Base-by-base conservation (phyloP, 2,113 vertebrate genomes). In the Catagonus wagneri region DNA sequence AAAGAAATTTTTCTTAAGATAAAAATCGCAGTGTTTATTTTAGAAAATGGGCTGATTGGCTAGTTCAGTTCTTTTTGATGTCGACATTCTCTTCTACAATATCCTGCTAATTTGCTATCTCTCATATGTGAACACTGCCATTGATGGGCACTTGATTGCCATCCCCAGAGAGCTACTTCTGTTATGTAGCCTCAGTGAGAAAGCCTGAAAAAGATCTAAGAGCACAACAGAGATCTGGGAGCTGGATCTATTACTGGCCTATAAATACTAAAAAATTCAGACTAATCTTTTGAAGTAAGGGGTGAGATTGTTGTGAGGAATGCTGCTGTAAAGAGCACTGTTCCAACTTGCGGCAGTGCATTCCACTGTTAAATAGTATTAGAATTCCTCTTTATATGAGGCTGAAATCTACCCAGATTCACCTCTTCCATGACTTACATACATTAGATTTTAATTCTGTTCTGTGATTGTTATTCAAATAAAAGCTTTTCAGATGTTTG, bases 1-100 rank as follows among this genome's bases (percentile, higher is more conserved):
- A 87, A 66, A 39, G 50, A n/a, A 17, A 34, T 65, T 93, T 90
- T 90, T 95, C 5, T 79, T 39, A 94, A 76, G 32, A 34, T 13
- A 76, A 66, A 79, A 89, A 23, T 71, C 34, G 5, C 1, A 79
- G 7, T 65, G 19, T 89, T 68, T 32, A 32, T 71, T 84, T 94
- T 87, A 83, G 15, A 69, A 63, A 87, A 81, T 75, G 7, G 87
- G 34, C 1, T 63, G 14, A 34, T 68, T 83, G 12, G 3, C 39
- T 60, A 79, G 20, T 74, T 2, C 39, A 75, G 2, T 16, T 69
- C 0, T 83, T 11, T 90, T 0, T 66, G 32, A 39, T 32, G 11
- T 11, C 34, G 13, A 44, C 2, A 32, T 83, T 79, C 4, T 72
- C 7, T 50, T 75, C 12, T 15, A 12, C 14, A 44, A 9, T 79